Conservation (phyloP, 1,140 invertebrate genomes). For the Mizuhopecten yessoensis region DNA sequence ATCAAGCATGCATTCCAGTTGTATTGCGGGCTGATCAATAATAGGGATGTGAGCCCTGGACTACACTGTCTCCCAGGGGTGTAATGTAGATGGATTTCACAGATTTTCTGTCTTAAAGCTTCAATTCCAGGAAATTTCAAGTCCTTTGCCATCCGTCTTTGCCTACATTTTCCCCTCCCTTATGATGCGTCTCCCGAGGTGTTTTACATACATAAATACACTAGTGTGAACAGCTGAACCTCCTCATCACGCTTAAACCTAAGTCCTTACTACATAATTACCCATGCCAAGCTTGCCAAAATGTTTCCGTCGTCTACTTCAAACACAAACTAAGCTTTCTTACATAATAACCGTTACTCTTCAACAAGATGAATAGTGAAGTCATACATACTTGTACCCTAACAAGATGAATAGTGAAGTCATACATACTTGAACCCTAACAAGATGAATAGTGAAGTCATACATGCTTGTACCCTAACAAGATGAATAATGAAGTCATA, state of each 20-base stretch:
- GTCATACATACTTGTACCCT: neutral
- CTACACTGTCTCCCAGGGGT: neutral
- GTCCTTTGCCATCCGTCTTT: neutral
- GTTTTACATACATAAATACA: conserved; percentile 17
- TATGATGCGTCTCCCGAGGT: neutral
- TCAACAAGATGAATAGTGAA: neutral
- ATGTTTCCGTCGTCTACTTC: neutral
- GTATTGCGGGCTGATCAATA: conserved; percentile 11
- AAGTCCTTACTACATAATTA: neutral
- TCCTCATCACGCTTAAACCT: neutral
- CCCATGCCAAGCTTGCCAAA: neutral
- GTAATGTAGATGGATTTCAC: conserved; percentile 34
- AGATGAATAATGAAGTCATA: neutral
- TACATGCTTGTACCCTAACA: neutral
- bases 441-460: neutral
- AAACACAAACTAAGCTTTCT: neutral
- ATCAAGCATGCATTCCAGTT: neutral
- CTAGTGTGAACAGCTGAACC: neutral
- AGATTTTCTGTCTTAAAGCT: conserved; percentile 3
- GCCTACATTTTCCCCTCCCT: neutral
- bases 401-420: neutral
- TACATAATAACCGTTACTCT: neutral
- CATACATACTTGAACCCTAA: neutral
- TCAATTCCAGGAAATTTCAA: conserved; percentile 9
- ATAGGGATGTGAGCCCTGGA: neutral